Base-by-base conservation (phyloP, 1,140 invertebrate species). In the Helicoverpa zea region DNA sequence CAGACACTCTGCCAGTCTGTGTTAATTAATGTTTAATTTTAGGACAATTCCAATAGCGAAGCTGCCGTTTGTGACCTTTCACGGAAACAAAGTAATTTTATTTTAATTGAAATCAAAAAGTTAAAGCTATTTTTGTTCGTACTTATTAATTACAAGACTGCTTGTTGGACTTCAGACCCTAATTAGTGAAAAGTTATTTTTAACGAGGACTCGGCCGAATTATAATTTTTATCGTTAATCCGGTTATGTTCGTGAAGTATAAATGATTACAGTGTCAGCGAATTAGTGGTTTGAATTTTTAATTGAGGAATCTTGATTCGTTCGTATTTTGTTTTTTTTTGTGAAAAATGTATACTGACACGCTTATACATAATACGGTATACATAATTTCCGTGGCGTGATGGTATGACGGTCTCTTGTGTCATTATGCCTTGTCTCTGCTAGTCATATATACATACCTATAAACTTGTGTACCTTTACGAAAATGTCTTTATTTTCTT, bases 121-220 rank as follows among this genome's bases (percentile, higher is more conserved):
- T 13, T 14, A 11, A 43, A 47, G 35, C 35, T 16, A 47, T 16
- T 18, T 66, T 66, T 47, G 63, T 35, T 43, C 61, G 4, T 64
- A 64, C 13, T 43, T 64, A 64, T 64, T 64, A 64, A 64, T 64
- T n/a, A 64, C 12, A n/a, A 35, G 29, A 43, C 54, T 18, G 54
- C n/a, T 10, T 58, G n/a, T 58, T 16, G 16, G n/a, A 58, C 9
- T 58, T 18, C n/a, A 35, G n/a, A 64, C 30, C 30, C 61, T 43
- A 64, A 64, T 64, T 64, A 66, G 63, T 16, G 63, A 16, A 68
- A 49, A 68, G 64, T 68, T 49, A 68, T 68, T 68, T 68, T 68
- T 13, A 68, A 68, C 43, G 12, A 5, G 43, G 16, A 68, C 18
- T 68, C 12, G 5, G 10, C 49, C 16, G n/a, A 16, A 43, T 30